phyloP scores from a whole-genome alignment of 1,140 invertebrate species.

The Caenorhabditis remanei region DNA sequence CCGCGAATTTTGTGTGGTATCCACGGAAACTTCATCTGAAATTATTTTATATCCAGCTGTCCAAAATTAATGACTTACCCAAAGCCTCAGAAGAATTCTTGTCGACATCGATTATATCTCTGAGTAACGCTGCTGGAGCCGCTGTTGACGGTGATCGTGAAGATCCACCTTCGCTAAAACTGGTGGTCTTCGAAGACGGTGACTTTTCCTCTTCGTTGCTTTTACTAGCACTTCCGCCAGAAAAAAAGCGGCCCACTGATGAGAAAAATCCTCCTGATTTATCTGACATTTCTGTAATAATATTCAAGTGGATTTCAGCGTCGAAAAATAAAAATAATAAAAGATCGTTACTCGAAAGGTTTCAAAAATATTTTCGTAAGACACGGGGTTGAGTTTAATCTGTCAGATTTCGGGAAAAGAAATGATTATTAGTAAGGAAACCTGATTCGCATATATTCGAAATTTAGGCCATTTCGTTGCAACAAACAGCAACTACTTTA shows the following conservation, averaged over 20 bases:
- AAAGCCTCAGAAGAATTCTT: background rate
- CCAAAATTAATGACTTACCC: background rate
- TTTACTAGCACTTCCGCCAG: conserved; percentile 16
- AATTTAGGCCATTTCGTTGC: no score
- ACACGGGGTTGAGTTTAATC: no score
- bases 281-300: conserved; percentile 43
- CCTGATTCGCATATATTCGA: no score
- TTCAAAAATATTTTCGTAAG: no score
- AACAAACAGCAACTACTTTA: no score
- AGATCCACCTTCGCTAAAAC: background rate
- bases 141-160: background rate
- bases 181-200: background rate
- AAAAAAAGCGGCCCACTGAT: conserved; percentile 29
- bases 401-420: no score
- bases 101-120: background rate
- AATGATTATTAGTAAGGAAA: no score
- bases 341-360: no score
- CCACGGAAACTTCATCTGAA: background rate
- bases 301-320: background rate
- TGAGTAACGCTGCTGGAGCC: background rate
- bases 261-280: conserved; percentile 44
- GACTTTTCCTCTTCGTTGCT: background rate
- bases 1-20: background rate
- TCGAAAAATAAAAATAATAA: no score
- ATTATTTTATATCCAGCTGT: background rate